phyloP scores from a whole-genome alignment of 2,113 vertebrate genomes.

The Chiloscyllium plagiosum region DNA sequence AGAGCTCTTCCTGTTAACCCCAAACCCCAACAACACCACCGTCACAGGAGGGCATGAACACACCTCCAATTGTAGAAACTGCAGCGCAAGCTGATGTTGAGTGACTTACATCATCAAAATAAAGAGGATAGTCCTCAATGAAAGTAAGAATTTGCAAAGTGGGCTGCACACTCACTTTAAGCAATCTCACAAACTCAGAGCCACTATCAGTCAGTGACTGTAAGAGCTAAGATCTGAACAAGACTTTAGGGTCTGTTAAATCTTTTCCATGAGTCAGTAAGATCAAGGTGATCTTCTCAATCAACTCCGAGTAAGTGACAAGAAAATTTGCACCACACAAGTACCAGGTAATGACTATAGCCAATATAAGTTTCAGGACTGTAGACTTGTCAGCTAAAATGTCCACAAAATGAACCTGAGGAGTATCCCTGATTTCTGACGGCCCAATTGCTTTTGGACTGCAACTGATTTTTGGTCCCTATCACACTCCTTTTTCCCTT shows the following conservation, averaged over 20 bases:
- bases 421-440: no score
- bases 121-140: not conserved
- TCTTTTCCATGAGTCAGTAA: not conserved
- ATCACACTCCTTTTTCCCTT: no score
- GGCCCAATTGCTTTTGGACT: no score
- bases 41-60: not conserved
- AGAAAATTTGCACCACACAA: no score
- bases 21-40: not conserved
- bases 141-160: not conserved
- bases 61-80: not conserved
- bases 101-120: not conserved
- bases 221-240: no score
- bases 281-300: not conserved
- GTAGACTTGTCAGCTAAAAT: no score
- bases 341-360: no score
- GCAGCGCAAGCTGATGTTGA: not conserved
- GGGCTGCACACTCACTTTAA: not conserved
- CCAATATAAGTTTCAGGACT: no score
- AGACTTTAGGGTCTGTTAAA: not conserved
- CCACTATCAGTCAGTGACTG: not conserved
- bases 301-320: not conserved
- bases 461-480: no score
- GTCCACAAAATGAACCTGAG: no score
- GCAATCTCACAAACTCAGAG: not conserved
- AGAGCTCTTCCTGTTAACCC: not conserved